Conservation (phyloP, 2,113 vertebrate species). For the Alces alces region DNA sequence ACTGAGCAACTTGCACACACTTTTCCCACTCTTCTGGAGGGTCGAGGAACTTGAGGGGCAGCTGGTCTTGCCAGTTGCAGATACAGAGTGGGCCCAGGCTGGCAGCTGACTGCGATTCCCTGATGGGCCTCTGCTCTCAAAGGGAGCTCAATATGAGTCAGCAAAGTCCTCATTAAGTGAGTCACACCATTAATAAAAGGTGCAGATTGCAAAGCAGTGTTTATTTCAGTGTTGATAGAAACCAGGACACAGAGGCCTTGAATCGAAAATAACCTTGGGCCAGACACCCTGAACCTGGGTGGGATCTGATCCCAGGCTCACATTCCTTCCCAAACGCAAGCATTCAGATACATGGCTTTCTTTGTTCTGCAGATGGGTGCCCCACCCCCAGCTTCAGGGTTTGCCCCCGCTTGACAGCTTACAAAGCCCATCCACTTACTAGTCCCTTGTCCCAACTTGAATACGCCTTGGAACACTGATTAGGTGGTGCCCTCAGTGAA, state of each 20-base stretch:
- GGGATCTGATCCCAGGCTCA: not conserved
- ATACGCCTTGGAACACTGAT: not conserved
- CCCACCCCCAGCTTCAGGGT: not conserved
- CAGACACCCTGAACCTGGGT: not conserved
- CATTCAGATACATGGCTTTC: not conserved
- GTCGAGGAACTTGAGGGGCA: not conserved
- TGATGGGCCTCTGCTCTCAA: constrained; percentile 4
- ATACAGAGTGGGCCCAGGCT: constrained; percentile 20
- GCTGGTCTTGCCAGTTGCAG: not conserved
- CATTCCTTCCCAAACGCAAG: not conserved
- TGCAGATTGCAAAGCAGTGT: constrained; percentile 55
- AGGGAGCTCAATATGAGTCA: constrained; percentile 64
- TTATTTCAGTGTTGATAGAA: constrained; percentile 66
- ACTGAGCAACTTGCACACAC: not conserved
- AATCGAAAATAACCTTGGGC: not conserved
- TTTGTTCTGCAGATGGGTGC: not conserved
- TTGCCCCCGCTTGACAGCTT: not conserved
- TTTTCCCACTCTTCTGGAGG: not conserved
- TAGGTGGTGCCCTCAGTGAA: not conserved
- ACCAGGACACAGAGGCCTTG: not conserved
- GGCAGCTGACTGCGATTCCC: constrained; percentile 50
- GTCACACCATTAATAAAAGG: constrained; percentile 53
- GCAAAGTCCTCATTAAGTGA: constrained; percentile 63
- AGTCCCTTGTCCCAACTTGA: not conserved
- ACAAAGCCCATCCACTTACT: not conserved